Evolutionary conservation across 37 sponge, comb jelly and placozoan genomes (phyloP).

Genomic region (Crambe crambe): DNA sequence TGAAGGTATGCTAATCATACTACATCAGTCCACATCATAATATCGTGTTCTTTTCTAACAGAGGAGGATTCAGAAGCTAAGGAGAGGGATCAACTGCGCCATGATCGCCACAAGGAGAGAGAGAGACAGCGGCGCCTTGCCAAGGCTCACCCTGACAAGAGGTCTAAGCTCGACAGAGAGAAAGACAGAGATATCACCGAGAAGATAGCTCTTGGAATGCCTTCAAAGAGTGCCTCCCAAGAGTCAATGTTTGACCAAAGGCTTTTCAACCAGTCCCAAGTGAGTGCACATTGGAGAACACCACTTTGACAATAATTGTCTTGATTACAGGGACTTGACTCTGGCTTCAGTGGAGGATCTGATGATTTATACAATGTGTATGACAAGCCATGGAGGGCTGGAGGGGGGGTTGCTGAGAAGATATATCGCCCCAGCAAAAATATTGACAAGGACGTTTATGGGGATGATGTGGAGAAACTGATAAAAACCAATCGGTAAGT

Average conservation of each 20-base stretch:
- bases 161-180: slow-evolving; percentile 73
- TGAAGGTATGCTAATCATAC: slow-evolving; percentile 1
- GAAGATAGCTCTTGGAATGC: slow-evolving; percentile 95
- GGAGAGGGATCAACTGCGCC: slow-evolving; percentile 91
- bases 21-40: background rate
- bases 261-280: slow-evolving; percentile 91
- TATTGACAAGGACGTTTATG: slow-evolving; percentile 96
- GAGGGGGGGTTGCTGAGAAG: slow-evolving; percentile 81
- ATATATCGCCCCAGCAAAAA: slow-evolving; percentile 91
- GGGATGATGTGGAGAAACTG: slow-evolving; percentile 94
- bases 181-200: slow-evolving; percentile 94
- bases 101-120: slow-evolving; percentile 98
- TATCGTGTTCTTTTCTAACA: background rate
- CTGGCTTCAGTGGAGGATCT: slow-evolving; percentile 72
- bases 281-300: background rate
- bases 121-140: slow-evolving; percentile 92
- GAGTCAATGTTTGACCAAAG: slow-evolving; percentile 95
- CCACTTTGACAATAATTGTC: background rate
- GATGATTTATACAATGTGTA: slow-evolving; percentile 98
- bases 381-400: slow-evolving; percentile 95
- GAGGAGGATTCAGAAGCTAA: slow-evolving; percentile 59
- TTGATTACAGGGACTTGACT: slow-evolving; percentile 71
- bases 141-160: slow-evolving; percentile 73
- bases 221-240: slow-evolving; percentile 56
- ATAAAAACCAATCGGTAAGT: slow-evolving; percentile 85